These are phyloP conservation scores for Arnoldichthys spilopterus DNA, from an alignment of 2,797 vertebrate genomes.

Conservation along the genomic window DNA sequence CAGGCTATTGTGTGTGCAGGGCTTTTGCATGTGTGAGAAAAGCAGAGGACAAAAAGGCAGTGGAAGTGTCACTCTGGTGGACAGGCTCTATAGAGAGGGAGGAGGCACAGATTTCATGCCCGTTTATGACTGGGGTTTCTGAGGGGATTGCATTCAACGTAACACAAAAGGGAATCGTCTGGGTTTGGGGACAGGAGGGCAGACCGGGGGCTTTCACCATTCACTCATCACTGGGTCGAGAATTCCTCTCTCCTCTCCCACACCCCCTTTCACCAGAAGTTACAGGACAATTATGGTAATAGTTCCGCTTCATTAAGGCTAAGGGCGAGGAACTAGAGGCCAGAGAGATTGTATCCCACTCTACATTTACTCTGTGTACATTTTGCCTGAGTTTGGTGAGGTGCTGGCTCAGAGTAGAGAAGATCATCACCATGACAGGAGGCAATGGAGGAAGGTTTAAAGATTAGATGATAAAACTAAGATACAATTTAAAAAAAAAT, in stretches of 20 bases:
- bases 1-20: conserved; percentile 35
- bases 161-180: conserved; percentile 77
- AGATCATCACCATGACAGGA: conserved; percentile 30
- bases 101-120: conserved; percentile 72
- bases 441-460: background rate
- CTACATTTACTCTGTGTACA: conserved; percentile 12
- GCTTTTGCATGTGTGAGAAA: conserved; percentile 45
- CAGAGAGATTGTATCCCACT: conserved; percentile 33
- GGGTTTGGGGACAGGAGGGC: conserved; percentile 63
- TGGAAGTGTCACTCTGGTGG: conserved; percentile 67
- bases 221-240: conserved; percentile 76
- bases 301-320: conserved; percentile 51
- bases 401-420: conserved; percentile 4
- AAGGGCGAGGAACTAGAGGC: conserved; percentile 39
- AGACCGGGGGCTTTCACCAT: conserved; percentile 76
- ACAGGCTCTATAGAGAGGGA: conserved; percentile 58
- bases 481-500: too few relatives aligned
- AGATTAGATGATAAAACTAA: background rate
- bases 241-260: conserved; percentile 76
- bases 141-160: conserved; percentile 72
- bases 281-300: conserved; percentile 87
- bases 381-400: background rate
- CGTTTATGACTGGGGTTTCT: conserved; percentile 68
- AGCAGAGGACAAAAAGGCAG: conserved; percentile 66
- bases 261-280: conserved; percentile 81